These are phyloP conservation scores for Liopterus haemorrhoidalis DNA, from an alignment of 2,888 invertebrate genomes.

Conservation along the genomic window DNA sequence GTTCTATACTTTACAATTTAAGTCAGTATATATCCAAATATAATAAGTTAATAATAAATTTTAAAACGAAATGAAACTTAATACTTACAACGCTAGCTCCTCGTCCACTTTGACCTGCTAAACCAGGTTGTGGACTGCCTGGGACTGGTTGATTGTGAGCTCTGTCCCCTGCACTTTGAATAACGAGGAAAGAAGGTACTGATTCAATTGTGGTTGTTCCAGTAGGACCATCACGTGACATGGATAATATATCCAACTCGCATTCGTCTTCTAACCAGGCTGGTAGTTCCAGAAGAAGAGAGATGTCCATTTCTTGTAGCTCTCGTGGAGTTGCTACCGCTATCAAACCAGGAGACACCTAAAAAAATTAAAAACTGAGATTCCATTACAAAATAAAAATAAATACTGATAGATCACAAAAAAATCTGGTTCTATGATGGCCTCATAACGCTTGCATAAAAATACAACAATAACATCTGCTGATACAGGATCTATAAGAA, in stretches of 20 bases:
- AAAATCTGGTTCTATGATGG: too few species aligned
- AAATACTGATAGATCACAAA: constrained; percentile 9
- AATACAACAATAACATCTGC: too few species aligned
- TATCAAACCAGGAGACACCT: constrained; percentile 75
- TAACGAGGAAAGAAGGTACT: constrained; percentile 79
- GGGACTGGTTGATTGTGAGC: constrained; percentile 48
- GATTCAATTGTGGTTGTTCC: constrained; percentile 30
- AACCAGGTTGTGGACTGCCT: constrained; percentile 63
- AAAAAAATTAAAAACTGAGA: constrained; percentile 21
- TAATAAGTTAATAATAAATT: too few species aligned
- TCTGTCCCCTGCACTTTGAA: constrained; percentile 64
- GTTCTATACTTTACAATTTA: too few species aligned
- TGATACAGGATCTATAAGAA: too few species aligned
- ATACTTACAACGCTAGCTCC: constrained; percentile 79
- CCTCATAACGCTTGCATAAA: too few species aligned
- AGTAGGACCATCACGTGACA: constrained; percentile 67
- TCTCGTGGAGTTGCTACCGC: constrained; percentile 94
- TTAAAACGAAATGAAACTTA: too few species aligned
- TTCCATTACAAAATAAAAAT: constrained; percentile 5
- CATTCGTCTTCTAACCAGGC: constrained; percentile 96
- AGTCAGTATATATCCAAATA: too few species aligned
- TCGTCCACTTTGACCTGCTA: constrained; percentile 75
- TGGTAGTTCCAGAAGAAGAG: constrained; percentile 79
- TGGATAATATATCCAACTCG: constrained; percentile 88
- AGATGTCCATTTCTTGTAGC: constrained; percentile 96